Percentiles rank a stretch among this genome's conserved stretches.
These are phyloP conservation scores for Chlorodrepanis virens DNA, from an alignment of 2,113 vertebrate genomes.

Conservation along the genomic window DNA sequence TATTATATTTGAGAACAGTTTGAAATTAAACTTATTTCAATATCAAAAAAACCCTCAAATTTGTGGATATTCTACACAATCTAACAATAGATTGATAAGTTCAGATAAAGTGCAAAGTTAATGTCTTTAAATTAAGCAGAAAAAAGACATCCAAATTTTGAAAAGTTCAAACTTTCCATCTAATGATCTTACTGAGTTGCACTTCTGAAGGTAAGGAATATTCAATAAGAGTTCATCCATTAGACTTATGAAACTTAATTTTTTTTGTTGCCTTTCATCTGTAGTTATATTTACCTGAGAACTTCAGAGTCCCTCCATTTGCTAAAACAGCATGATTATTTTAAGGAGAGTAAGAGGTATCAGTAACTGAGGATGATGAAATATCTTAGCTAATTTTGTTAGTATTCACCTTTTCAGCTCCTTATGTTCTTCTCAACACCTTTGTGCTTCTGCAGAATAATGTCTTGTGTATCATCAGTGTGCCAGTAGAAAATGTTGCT, in stretches of 20 bases:
- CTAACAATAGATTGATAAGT: background rate
- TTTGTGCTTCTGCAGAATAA: background rate
- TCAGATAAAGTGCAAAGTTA: background rate
- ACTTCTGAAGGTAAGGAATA: background rate
- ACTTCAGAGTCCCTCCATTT: background rate
- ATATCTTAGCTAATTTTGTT: background rate
- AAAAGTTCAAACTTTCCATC: background rate
- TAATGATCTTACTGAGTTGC: background rate
- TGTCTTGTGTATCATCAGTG: background rate
- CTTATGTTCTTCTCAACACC: background rate
- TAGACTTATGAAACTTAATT: background rate
- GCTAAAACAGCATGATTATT: background rate
- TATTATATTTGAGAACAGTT: background rate
- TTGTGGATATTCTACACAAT: background rate
- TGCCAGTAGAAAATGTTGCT: background rate
- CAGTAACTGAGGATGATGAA: background rate
- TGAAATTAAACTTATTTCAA: background rate
- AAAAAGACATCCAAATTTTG: background rate
- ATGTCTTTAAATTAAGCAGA: background rate
- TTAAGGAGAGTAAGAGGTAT: background rate
- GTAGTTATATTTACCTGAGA: background rate
- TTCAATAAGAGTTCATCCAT: background rate
- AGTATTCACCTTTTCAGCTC: background rate
- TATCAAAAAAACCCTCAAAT: rapidly evolving
- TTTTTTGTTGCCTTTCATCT: background rate